Base-by-base conservation (phyloP, 1,140 invertebrate species). In the Eubasilissa regina region DNA sequence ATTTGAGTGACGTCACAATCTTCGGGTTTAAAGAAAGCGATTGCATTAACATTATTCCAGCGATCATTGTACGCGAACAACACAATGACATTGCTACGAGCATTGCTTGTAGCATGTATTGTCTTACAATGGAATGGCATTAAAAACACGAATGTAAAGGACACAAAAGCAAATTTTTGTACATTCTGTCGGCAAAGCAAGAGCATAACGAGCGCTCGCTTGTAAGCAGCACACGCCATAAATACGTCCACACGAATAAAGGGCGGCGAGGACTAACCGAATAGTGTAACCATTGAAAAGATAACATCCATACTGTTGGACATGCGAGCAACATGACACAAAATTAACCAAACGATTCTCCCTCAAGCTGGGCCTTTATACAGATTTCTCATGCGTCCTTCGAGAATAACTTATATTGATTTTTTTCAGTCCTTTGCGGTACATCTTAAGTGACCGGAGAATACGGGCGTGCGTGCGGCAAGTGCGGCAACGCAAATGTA, bases 271-370 rank as follows among this genome's bases (percentile, higher is more conserved):
- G 77, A 56, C n/a, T 44, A 60, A 75, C 76, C 80, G 53, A 78
- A 78, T 78, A 81, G 80, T 81, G 80, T 81, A 74, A 25, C 80
- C 76, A 81, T 81, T 81, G 80, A 81, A 81, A 81, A 81, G 80
- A 81, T 81, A 81, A 53, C 68, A 81, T 81, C 80, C 80, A 47
- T 53, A 19, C 53, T 78, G 68, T 73, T 73, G 58, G 56, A 81
- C 77, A 72, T 51, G 53, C 45, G 68, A 21, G 68, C 58, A 47
- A 81, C 80, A 81, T 81, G 80, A 81, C 80, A 75, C 75, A 75
- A 81, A 81, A 81, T 81, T 81, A 81, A 81, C 77, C 77, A 56
- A 47, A 56, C 56, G 78, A 78, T 76, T 47, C 73, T 44, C 58
- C 55, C 44, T 48, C 43, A 8, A n/a, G 48, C 68, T 6, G 6